A percentile compares a stretch with the other conserved stretches of the same genome.
Evolutionary conservation across 1,140 invertebrate species (phyloP).

Genomic region (Oreohelix idahoensis): DNA sequence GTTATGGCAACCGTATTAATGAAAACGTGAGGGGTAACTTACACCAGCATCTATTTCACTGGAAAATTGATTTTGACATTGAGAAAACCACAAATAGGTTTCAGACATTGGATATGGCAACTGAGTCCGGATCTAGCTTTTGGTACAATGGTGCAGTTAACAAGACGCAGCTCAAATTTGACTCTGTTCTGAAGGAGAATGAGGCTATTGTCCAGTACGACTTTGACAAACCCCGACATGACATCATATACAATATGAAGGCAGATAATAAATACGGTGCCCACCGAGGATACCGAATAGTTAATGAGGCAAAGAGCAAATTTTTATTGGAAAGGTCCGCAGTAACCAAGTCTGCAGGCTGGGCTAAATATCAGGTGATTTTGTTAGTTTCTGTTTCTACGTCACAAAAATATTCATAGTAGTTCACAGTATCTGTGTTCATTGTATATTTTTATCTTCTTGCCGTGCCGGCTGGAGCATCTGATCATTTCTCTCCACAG

Average conservation of each 20-base stretch:
- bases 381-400: too few species aligned
- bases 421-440: too few species aligned
- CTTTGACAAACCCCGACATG: constrained; percentile 52
- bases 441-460: too few species aligned
- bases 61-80: constrained; percentile 66
- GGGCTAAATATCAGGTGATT: constrained; percentile 59
- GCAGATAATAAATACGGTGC: constrained; percentile 52
- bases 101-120: constrained; percentile 57
- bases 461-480: too few species aligned
- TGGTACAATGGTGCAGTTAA: constrained; percentile 48
- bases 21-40: constrained; percentile 56
- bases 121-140: constrained; percentile 46
- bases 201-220: constrained; percentile 45
- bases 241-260: constrained; percentile 56
- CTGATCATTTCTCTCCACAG: too few species aligned
- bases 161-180: constrained; percentile 56
- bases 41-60: constrained; percentile 67
- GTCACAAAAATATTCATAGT: too few species aligned
- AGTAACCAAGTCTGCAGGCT: constrained; percentile 55
- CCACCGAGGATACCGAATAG: constrained; percentile 59
- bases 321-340: constrained; percentile 54
- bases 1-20: constrained; percentile 53
- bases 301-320: constrained; percentile 54
- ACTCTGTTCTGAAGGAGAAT: constrained; percentile 44
- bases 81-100: constrained; percentile 57